phyloP scores from a whole-genome alignment of 2,113 vertebrate species.

The Morone saxatilis region DNA sequence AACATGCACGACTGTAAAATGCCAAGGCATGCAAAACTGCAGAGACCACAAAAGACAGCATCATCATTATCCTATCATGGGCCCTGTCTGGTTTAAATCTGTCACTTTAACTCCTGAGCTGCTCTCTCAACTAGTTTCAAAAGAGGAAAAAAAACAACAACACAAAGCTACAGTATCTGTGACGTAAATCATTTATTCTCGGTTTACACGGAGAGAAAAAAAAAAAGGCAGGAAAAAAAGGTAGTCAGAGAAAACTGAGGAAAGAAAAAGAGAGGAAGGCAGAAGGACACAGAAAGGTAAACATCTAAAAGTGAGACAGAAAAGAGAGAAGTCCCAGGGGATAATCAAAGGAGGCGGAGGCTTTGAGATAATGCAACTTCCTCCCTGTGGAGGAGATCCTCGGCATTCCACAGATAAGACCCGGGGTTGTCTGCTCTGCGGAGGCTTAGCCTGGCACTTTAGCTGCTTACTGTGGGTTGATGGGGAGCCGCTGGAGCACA shows the following conservation, averaged over 20 bases:
- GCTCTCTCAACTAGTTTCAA: slow-evolving; percentile 33
- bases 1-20: slow-evolving; percentile 74
- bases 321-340: slow-evolving; percentile 42
- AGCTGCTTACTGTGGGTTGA: slow-evolving; percentile 67
- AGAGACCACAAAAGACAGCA: slow-evolving; percentile 75
- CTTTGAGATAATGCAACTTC: slow-evolving; percentile 71
- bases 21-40: slow-evolving; percentile 74
- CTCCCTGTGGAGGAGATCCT: slow-evolving; percentile 72
- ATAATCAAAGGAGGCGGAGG: slow-evolving; percentile 67
- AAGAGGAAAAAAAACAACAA: background rate
- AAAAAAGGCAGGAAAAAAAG: background rate
- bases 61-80: slow-evolving; percentile 77
- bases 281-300: slow-evolving; percentile 28
- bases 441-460: slow-evolving; percentile 72
- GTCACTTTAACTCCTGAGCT: slow-evolving; percentile 60
- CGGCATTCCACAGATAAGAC: slow-evolving; percentile 81
- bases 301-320: slow-evolving; percentile 53
- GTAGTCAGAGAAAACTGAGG: background rate
- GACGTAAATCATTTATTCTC: background rate
- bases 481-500: slow-evolving; percentile 29
- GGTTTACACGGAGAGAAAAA: background rate
- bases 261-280: background rate
- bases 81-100: slow-evolving; percentile 69
- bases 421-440: slow-evolving; percentile 61
- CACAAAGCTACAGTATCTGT: background rate